Conservation (phyloP, 1,140 invertebrate species). For the Drosophila watanabei region DNA sequence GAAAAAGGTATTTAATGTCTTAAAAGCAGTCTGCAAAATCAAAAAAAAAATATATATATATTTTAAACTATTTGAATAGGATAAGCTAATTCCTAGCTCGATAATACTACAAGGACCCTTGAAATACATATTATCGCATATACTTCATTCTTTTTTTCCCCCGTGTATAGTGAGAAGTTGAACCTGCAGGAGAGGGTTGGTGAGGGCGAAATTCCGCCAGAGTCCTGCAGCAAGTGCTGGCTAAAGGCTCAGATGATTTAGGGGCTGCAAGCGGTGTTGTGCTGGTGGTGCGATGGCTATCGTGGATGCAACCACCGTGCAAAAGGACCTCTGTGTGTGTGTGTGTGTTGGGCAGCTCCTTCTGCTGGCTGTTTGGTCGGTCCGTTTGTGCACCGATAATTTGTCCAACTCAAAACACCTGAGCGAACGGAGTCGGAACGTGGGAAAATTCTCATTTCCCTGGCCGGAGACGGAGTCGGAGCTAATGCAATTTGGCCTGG, state of each 20-base stretch:
- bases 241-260: neutral
- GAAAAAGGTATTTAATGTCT: too few relatives aligned
- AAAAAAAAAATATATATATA: neutral
- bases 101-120: neutral
- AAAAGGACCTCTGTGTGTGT: conserved; percentile 54
- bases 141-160: neutral
- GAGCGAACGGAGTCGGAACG: conserved; percentile 42
- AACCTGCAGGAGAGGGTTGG: conserved; percentile 12
- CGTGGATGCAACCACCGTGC: conserved; percentile 67
- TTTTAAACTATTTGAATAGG: neutral
- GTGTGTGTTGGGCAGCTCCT: conserved; percentile 1
- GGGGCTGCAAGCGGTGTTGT: conserved; percentile 31
- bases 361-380: conserved; percentile 22
- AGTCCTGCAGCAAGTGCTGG: conserved; percentile 55
- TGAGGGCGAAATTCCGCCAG: conserved; percentile 40
- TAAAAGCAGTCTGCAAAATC: neutral
- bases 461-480: neutral
- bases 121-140: neutral
- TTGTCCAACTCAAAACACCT: conserved; percentile 47
- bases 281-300: conserved; percentile 62
- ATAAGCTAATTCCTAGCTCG: too few relatives aligned
- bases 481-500: conserved; percentile 21
- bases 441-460: conserved; percentile 78
- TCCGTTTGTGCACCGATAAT: conserved; percentile 29
- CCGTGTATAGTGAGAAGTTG: conserved; percentile 8